Conservation (phyloP, 2,113 vertebrate genomes). For the Ellobius talpinus region DNA sequence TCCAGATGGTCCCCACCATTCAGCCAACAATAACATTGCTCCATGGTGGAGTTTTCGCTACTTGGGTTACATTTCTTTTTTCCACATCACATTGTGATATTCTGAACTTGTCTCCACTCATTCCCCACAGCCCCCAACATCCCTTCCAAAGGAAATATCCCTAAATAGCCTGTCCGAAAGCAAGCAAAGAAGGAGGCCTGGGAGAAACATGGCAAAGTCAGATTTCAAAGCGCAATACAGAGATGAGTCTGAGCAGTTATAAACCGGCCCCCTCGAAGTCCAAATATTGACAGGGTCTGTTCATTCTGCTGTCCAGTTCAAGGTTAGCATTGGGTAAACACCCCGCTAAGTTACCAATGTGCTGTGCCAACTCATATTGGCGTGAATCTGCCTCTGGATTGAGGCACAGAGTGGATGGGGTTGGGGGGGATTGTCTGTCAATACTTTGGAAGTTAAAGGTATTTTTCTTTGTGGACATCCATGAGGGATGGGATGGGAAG, state of each 20-base stretch:
- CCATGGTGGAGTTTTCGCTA: slow-evolving; percentile 80
- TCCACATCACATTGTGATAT: slow-evolving; percentile 78
- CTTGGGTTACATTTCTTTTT: slow-evolving; percentile 77
- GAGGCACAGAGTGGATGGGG: not conserved
- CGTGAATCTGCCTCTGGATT: slow-evolving; percentile 9
- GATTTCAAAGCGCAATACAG: slow-evolving; percentile 62
- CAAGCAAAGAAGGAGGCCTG: slow-evolving; percentile 43
- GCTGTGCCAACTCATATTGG: not conserved
- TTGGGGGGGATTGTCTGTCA: not conserved
- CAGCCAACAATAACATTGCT: slow-evolving; percentile 86
- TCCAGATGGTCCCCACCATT: slow-evolving; percentile 95
- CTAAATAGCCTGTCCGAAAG: not conserved
- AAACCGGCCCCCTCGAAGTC: slow-evolving; percentile 59
- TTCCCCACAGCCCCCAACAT: slow-evolving; percentile 28
- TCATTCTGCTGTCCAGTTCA: slow-evolving; percentile 70
- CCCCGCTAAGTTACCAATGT: slow-evolving; percentile 36
- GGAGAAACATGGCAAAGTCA: slow-evolving; percentile 20
- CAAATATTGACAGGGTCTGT: slow-evolving; percentile 65
- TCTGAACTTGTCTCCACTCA: slow-evolving; percentile 57
- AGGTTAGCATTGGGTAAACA: slow-evolving; percentile 68
- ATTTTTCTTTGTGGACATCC: not conserved
- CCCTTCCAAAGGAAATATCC: slow-evolving; percentile 58
- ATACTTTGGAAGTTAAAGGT: not conserved
- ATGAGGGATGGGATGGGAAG: too few relatives aligned
- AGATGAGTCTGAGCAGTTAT: slow-evolving; percentile 62